A percentile compares a stretch with the other conserved stretches of the same genome.
phyloP scores from a whole-genome alignment of 1,140 invertebrate species.

The Chrysomallon squamiferum region DNA sequence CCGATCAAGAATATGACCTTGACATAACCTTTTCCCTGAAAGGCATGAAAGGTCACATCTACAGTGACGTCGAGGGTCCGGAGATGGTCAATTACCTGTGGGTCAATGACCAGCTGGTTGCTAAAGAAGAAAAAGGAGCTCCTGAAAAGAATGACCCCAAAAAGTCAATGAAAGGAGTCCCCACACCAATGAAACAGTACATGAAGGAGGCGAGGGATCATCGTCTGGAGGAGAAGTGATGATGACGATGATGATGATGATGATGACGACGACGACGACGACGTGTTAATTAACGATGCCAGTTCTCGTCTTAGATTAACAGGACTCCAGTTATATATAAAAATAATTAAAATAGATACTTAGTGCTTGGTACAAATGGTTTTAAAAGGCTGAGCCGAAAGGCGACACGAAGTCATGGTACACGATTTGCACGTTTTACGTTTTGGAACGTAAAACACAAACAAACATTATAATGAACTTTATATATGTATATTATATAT shows the following conservation, averaged over 20 bases:
- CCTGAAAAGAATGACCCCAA: slow-evolving; percentile 9
- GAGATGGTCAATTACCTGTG: slow-evolving; percentile 52
- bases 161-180: not conserved
- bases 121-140: slow-evolving; percentile 21
- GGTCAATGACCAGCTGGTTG: slow-evolving; percentile 34
- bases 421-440: too few species aligned
- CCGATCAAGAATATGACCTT: slow-evolving; percentile 50
- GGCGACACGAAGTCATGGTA: too few species aligned
- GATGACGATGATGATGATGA: slow-evolving; percentile 14
- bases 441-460: too few species aligned
- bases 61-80: slow-evolving; percentile 49
- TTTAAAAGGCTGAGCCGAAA: too few species aligned
- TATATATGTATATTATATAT: too few species aligned
- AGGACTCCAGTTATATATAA: too few species aligned
- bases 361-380: too few species aligned
- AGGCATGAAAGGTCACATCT: slow-evolving; percentile 39
- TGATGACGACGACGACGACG: too few species aligned
- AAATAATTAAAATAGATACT: too few species aligned
- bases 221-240: slow-evolving; percentile 1
- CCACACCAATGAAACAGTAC: not conserved
- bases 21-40: slow-evolving; percentile 44
- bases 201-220: slow-evolving; percentile 1
- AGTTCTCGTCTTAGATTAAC: not conserved
- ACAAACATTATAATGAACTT: too few species aligned
- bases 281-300: not conserved